Evolutionary conservation across 2,797 vertebrate genomes (phyloP).

Genomic region (Enteromius thamalakanensis): DNA sequence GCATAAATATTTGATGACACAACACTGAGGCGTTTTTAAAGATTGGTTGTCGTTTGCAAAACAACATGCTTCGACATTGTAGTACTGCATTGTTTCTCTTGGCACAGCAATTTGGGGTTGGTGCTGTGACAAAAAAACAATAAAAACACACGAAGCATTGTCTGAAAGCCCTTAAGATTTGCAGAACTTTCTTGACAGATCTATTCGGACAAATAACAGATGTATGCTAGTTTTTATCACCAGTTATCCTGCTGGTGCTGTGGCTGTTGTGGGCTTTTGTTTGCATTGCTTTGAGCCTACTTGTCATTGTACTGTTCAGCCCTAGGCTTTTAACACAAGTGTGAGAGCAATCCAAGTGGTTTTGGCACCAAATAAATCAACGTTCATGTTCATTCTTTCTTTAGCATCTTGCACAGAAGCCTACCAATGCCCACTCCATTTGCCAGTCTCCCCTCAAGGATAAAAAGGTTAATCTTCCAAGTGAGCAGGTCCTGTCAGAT

Average conservation of each 20-base stretch:
- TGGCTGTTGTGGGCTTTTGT: constrained; percentile 4
- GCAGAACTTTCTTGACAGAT: constrained; percentile 19
- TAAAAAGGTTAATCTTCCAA: constrained; percentile 74
- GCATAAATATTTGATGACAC: constrained; percentile 15
- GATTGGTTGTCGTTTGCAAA: constrained; percentile 1
- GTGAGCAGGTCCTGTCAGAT: constrained; percentile 70
- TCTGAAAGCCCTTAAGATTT: constrained; percentile 9
- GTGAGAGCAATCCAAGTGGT: constrained; percentile 35
- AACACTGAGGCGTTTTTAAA: constrained; percentile 7
- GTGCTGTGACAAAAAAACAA: neutral
- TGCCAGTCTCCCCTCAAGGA: constrained; percentile 45
- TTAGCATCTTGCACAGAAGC: constrained; percentile 42
- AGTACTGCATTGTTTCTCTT: neutral
- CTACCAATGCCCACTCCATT: constrained; percentile 16
- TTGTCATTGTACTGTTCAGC: constrained; percentile 14
- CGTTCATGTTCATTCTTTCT: constrained; percentile 60
- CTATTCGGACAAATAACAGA: constrained; percentile 26
- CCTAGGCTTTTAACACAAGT: constrained; percentile 49
- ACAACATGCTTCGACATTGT: neutral
- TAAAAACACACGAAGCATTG: neutral
- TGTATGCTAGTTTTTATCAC: neutral
- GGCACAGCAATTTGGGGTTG: neutral
- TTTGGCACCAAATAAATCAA: constrained; percentile 62
- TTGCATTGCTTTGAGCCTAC: constrained; percentile 3
- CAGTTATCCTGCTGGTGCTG: constrained; percentile 2